Conservation (phyloP, 2,797 vertebrate species). For the Anguilla pacifica region DNA sequence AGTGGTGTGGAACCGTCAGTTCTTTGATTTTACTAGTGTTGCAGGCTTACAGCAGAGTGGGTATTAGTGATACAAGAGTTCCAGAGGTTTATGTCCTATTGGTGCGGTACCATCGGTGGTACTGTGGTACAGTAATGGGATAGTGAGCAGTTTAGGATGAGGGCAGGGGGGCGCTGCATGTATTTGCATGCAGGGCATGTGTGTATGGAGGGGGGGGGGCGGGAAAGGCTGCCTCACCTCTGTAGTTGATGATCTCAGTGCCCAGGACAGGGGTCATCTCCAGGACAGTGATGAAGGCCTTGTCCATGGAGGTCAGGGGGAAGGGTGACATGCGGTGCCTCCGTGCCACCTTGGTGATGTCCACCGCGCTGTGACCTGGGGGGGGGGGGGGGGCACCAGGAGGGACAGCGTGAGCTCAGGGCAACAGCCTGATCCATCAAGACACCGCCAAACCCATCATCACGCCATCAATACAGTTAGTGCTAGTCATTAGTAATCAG, state of each 20-base stretch:
- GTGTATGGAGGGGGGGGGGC: background rate
- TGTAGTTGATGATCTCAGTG: slow-evolving; percentile 97
- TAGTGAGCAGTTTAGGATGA: background rate
- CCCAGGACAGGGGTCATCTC: slow-evolving; percentile 98
- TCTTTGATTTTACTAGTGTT: background rate
- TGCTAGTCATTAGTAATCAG: background rate
- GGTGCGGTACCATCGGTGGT: background rate
- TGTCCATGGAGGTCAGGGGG: slow-evolving; percentile 98
- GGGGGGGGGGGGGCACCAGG: too few species aligned
- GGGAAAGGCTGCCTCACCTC: slow-evolving; percentile 76
- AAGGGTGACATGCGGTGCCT: slow-evolving; percentile 98
- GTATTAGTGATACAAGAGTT: background rate
- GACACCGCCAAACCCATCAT: background rate
- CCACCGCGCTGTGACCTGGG: slow-evolving; percentile 95
- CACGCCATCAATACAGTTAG: background rate
- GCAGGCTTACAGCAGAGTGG: too few species aligned
- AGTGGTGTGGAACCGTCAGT: background rate
- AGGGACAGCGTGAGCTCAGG: background rate
- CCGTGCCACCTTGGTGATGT: slow-evolving; percentile 97
- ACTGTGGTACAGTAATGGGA: background rate
- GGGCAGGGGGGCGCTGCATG: background rate
- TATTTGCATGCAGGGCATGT: background rate
- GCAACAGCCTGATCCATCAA: background rate
- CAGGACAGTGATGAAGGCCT: slow-evolving; percentile 98
- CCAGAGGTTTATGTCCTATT: background rate